phyloP scores from a whole-genome alignment of 2,113 vertebrate species.

The Anguilla rostrata region DNA sequence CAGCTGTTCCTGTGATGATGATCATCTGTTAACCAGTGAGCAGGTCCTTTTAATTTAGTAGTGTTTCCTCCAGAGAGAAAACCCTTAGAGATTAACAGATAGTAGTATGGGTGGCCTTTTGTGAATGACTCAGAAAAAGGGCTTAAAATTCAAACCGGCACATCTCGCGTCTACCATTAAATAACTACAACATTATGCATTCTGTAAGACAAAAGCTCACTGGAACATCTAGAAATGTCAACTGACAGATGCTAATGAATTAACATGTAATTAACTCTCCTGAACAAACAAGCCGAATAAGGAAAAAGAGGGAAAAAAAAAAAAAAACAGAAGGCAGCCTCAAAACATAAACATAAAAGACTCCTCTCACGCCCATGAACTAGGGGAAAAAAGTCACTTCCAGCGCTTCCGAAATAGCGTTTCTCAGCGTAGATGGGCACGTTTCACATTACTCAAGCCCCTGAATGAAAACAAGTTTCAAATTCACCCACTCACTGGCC shows the following conservation, averaged over 20 bases:
- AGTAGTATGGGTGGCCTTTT: neutral
- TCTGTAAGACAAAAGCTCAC: neutral
- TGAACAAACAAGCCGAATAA: neutral
- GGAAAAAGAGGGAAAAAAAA: neutral
- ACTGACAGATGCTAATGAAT: neutral
- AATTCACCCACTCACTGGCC: slow-evolving; percentile 5
- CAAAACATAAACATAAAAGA: neutral
- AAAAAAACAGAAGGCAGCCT: slow-evolving; percentile 32
- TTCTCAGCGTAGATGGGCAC: neutral
- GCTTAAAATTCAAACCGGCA: slow-evolving; percentile 19
- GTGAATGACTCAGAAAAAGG: slow-evolving; percentile 1
- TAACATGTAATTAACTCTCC: neutral
- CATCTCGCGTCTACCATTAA: neutral
- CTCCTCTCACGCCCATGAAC: neutral
- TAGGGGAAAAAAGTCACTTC: neutral
- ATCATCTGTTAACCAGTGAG: slow-evolving; percentile 17
- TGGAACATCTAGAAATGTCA: slow-evolving; percentile 1
- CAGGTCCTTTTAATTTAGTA: neutral
- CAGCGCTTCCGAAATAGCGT: neutral
- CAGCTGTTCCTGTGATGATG: slow-evolving; percentile 3
- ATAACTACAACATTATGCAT: neutral
- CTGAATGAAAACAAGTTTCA: neutral
- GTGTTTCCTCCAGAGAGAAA: slow-evolving; percentile 15
- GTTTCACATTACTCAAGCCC: neutral
- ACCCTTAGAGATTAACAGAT: slow-evolving; percentile 2